Conservation (phyloP, 2,113 vertebrate genomes). For the Callospermophilus lateralis region DNA sequence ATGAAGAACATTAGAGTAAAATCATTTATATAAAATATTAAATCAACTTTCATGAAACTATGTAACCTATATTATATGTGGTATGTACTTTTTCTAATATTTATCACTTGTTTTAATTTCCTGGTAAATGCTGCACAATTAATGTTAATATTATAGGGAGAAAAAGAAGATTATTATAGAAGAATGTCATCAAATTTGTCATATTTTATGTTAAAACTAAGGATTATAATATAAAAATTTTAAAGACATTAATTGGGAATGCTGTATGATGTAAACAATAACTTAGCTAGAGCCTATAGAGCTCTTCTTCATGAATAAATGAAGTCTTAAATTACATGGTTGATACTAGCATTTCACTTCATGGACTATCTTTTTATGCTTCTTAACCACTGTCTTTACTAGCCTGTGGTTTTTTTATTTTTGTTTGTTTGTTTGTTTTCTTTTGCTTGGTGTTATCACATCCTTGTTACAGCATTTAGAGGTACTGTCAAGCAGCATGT, state of each 20-base stretch:
- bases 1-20: neutral
- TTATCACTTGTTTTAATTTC: neutral
- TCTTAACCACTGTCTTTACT: neutral
- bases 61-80: neutral
- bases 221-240: neutral
- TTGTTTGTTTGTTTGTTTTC: too few relatives aligned
- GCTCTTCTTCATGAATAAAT: neutral
- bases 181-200: neutral
- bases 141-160: neutral
- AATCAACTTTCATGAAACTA: neutral
- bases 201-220: neutral
- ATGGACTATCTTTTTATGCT: neutral
- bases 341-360: neutral
- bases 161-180: neutral
- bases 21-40: neutral
- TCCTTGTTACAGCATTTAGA: neutral
- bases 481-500: neutral
- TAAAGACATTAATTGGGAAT: neutral
- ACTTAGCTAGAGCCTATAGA: neutral
- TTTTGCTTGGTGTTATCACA: neutral
- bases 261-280: neutral
- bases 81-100: neutral
- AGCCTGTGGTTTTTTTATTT: neutral
- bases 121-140: neutral
- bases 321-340: neutral